Base-by-base conservation (phyloP, 1,140 invertebrate species). In the Drosophila repletoides region DNA sequence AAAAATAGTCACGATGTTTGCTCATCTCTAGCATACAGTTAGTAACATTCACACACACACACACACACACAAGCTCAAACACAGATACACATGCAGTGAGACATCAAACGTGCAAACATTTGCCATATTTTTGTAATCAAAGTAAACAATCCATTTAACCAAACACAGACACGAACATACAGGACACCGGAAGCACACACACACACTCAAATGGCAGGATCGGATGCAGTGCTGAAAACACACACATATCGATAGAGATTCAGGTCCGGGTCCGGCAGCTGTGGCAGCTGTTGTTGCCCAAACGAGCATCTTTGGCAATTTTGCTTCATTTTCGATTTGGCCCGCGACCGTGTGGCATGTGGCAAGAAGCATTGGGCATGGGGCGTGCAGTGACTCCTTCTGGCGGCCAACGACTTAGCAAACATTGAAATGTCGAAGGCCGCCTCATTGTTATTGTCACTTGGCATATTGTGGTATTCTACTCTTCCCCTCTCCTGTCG, bases 61-160 rank as follows among this genome's bases (percentile, higher is more conserved):
- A 14, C 34, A 46, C 46, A 40, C 41, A 55, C 24, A 65, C 53
- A 76, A 60, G 3, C 31, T 21, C 22, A 12, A 14, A 21, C 10
- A 9, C 9, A 15, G 28, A 33, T 34, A 15, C 41, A 38, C 49
- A 74, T 19, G 36, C 22, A 61, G 76, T 53, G 60, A 80, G 66
- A 80, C 76, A 80, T 70, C 55, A 73, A 83, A 73, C 69, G 64
- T 70, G 79, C 79, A 84, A 84, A 83, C 79, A 84, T 83, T 84
- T 84, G 79, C 79, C 74, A 83, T 83, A 83, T 83, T 83, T 84
- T 83, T 83, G 79, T 83, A 83, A 83, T 83, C 79, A 83, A 83
- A 84, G 79, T 84, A 83, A 83, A 83, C 79, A 83, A 84, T 84
- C 70, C 79, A 83, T 72, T 84, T 77, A 79, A 83, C 74, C 74